phyloP scores from a whole-genome alignment of 1,140 invertebrate genomes.

The Platyura marginata region DNA sequence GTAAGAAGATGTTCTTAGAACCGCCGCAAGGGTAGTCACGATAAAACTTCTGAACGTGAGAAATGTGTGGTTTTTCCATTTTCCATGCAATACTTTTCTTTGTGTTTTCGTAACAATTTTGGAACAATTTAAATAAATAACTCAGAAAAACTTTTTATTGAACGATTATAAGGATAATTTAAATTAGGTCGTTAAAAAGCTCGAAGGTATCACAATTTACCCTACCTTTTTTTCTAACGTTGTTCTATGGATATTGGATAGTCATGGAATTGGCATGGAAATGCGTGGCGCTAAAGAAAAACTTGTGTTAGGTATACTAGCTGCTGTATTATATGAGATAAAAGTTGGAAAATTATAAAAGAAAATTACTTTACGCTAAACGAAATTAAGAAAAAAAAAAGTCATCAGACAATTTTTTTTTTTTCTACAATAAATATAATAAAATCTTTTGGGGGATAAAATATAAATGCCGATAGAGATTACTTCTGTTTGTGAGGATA shows the following conservation, averaged over 20 bases:
- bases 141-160: background rate
- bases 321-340: too few species aligned
- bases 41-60: background rate
- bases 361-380: too few species aligned
- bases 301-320: too few species aligned
- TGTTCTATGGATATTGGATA: too few species aligned
- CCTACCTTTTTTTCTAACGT: background rate
- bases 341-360: too few species aligned
- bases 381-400: background rate
- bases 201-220: background rate
- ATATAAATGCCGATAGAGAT: background rate
- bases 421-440: background rate
- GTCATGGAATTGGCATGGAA: too few species aligned
- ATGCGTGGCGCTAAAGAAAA: too few species aligned
- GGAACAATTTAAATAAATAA: background rate
- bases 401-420: background rate
- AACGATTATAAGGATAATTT: background rate
- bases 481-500: background rate
- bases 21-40: background rate
- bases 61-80: background rate
- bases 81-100: background rate
- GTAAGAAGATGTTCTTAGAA: background rate
- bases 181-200: background rate
- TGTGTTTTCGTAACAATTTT: background rate
- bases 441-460: background rate